Evolutionary conservation across 1,140 invertebrate species (phyloP).

Genomic region (Euglossa dilemma): DNA sequence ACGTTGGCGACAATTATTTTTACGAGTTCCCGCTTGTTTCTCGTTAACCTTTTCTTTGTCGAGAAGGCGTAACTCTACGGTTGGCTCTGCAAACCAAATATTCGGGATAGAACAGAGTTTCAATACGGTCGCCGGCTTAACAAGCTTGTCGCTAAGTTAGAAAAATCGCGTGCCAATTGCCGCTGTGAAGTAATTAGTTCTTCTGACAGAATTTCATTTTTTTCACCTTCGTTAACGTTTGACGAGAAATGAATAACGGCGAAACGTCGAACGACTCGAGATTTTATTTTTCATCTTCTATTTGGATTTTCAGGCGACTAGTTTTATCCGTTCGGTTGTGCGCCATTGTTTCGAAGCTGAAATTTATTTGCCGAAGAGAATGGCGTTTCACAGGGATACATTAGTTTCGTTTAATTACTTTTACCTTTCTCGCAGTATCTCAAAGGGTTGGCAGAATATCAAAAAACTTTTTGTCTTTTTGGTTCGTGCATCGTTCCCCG

Average conservation of each 20-base stretch:
- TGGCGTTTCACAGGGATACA: neutral
- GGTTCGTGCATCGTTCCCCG: neutral
- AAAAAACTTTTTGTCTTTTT: neutral
- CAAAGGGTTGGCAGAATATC: conserved; percentile 9
- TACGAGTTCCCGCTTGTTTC: neutral
- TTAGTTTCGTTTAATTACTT: conserved; percentile 25
- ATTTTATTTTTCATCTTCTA: neutral
- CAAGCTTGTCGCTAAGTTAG: neutral
- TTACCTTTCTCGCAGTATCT: neutral
- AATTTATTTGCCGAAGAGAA: neutral
- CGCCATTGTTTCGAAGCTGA: neutral
- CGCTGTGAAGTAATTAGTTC: neutral
- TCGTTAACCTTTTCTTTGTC: neutral
- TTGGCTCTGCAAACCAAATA: neutral
- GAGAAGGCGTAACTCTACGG: neutral
- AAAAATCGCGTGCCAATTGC: neutral
- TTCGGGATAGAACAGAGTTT: neutral
- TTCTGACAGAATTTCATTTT: neutral
- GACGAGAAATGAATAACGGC: neutral
- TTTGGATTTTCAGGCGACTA: no score
- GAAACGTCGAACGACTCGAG: neutral
- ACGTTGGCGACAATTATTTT: conserved; percentile 1
- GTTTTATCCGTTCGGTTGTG: neutral
- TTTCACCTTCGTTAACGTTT: neutral
- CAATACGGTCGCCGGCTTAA: neutral